Percentiles rank a stretch among this genome's conserved stretches.
These are phyloP conservation scores for Pomacea maculata DNA, from an alignment of 1,140 invertebrate genomes.

Conservation along the genomic window DNA sequence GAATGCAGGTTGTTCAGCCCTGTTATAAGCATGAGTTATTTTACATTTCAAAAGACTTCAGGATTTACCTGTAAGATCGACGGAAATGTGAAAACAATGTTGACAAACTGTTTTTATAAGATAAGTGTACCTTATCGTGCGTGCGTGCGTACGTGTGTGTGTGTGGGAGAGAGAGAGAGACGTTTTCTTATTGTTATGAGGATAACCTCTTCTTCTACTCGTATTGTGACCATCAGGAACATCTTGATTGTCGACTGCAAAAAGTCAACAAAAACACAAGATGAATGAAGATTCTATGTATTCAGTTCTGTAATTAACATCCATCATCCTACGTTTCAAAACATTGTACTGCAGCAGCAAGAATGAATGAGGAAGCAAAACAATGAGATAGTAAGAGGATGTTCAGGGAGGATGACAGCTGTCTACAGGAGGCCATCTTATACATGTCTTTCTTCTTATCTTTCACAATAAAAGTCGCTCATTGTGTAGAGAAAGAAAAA, in stretches of 20 bases:
- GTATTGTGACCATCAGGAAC: not conserved
- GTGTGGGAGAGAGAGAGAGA: not conserved
- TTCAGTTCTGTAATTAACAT: too few species aligned
- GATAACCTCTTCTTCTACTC: not conserved
- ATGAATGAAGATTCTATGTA: not conserved
- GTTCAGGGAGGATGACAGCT: too few species aligned
- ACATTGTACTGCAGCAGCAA: too few species aligned
- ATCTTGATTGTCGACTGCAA: not conserved
- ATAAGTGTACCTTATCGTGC: not conserved
- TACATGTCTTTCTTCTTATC: not conserved
- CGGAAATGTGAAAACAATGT: not conserved
- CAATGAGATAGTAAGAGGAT: too few species aligned
- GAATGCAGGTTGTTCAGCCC: not conserved
- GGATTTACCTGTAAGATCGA: too few species aligned
- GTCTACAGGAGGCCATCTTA: too few species aligned
- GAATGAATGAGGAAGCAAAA: too few species aligned
- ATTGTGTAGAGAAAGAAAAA: not conserved
- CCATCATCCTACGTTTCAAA: too few species aligned
- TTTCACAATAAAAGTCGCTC: not conserved
- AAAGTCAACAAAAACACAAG: not conserved
- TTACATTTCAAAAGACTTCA: not conserved
- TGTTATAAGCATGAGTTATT: not conserved
- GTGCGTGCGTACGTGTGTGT: not conserved
- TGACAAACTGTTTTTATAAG: not conserved
- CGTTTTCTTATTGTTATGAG: not conserved